Evolutionary conservation across 2,113 vertebrate species (phyloP).

Genomic region (Clupea harengus): DNA sequence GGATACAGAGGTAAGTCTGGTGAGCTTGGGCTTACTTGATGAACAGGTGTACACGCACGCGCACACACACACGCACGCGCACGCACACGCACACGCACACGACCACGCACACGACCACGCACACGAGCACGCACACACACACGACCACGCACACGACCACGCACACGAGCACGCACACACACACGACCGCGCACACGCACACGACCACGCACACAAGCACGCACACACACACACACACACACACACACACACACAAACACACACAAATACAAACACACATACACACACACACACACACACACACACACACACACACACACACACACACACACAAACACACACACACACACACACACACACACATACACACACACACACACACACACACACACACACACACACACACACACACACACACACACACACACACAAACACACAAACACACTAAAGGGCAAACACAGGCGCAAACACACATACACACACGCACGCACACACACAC

Average conservation of each 20-base stretch:
- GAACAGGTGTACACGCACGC: neutral
- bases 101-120: neutral
- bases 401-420: neutral
- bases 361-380: neutral
- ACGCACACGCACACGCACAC: neutral
- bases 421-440: constrained; percentile 1
- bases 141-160: neutral
- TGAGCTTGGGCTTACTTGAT: neutral
- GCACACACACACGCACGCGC: neutral
- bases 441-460: too few relatives aligned
- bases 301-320: neutral
- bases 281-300: neutral
- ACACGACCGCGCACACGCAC: neutral
- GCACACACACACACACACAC: neutral
- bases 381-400: neutral
- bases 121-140: neutral
- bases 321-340: neutral
- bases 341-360: neutral
- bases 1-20: constrained; percentile 79
- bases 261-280: neutral
- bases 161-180: neutral
- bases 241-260: neutral
- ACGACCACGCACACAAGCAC: neutral
- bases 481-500: neutral
- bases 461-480: neutral